These are phyloP conservation scores for Agonum fuliginosum DNA, from an alignment of 2,888 invertebrate genomes.

Conservation along the genomic window DNA sequence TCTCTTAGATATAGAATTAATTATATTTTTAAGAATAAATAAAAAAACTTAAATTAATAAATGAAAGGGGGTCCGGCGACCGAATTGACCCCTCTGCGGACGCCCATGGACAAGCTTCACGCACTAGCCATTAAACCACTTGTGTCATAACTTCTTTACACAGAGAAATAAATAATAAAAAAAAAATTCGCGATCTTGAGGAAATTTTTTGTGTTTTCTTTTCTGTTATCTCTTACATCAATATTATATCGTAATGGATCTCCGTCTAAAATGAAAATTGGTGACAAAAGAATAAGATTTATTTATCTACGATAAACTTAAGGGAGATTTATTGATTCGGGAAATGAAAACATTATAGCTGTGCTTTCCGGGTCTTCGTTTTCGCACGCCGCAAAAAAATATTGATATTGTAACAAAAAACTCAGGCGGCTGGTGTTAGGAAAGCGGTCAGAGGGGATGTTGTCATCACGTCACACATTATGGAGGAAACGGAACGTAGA, in stretches of 20 bases:
- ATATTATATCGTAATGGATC: slow-evolving; percentile 32
- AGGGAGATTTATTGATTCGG: slow-evolving; percentile 43
- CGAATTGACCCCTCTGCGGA: too few species aligned
- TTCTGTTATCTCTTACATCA: slow-evolving; percentile 5
- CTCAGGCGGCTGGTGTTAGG: slow-evolving; percentile 11
- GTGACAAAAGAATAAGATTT: slow-evolving; percentile 46
- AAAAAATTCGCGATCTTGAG: too few species aligned
- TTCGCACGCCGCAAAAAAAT: slow-evolving; percentile 38
- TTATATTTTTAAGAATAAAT: too few species aligned
- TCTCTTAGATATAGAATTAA: too few species aligned
- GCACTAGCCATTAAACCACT: too few species aligned
- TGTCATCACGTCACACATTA: slow-evolving; percentile 5
- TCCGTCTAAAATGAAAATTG: background rate
- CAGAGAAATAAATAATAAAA: too few species aligned
- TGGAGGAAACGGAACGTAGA: background rate
- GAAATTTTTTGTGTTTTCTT: too few species aligned
- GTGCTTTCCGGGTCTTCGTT: slow-evolving; percentile 5
- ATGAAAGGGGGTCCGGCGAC: too few species aligned
- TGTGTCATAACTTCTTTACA: too few species aligned
- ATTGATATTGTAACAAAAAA: slow-evolving; percentile 38
- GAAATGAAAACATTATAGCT: slow-evolving; percentile 44
- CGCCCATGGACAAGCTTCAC: too few species aligned
- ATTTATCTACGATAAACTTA: slow-evolving; percentile 45
- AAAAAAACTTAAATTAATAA: too few species aligned
- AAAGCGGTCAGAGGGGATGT: background rate